Evolutionary conservation across 1,140 invertebrate genomes (phyloP), one percentile per base, ranked within the genome.

Genomic region (Eumeta japonica): DNA sequence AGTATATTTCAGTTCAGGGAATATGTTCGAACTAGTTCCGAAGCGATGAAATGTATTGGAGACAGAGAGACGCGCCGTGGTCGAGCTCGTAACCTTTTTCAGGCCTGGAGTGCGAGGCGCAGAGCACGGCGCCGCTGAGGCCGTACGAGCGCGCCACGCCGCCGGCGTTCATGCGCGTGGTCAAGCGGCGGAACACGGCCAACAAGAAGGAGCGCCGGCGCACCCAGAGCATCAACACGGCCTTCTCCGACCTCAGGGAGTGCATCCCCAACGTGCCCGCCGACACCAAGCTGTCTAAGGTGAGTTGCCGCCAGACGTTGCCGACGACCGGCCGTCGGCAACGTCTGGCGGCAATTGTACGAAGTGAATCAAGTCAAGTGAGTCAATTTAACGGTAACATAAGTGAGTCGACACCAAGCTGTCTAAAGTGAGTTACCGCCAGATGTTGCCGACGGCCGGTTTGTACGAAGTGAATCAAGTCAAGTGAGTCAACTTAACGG

Each of bases 401-500:
- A n/a, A n/a, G n/a, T n/a, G n/a, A n/a, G n/a, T n/a, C 2, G 94
- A 97, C 71, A 97, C 94, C 3, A 97, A 97, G 76, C 74, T 97
- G 45, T 92, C 89, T 16, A 94, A 95, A 75, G 82, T 84, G 74
- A 70, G 58, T 55, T 17, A 35, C 15, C 5, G 10, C 28, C 33
- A n/a, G n/a, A n/a, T n/a, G n/a, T n/a, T n/a, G n/a, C n/a, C n/a
- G n/a, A n/a, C n/a, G n/a, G n/a, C n/a, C n/a, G n/a, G n/a, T n/a
- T n/a, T n/a, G n/a, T n/a, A n/a, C n/a, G n/a, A n/a, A n/a, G n/a
- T n/a, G n/a, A n/a, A n/a, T n/a, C n/a, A n/a, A n/a, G n/a, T n/a
- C n/a, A n/a, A n/a, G n/a, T n/a, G n/a, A n/a, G n/a, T n/a, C n/a
- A n/a, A n/a, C n/a, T n/a, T n/a, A n/a, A n/a, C n/a, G n/a, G n/a